These are phyloP conservation scores for Lithophane socia DNA, from an alignment of 2,888 invertebrate genomes.

Conservation along the genomic window DNA sequence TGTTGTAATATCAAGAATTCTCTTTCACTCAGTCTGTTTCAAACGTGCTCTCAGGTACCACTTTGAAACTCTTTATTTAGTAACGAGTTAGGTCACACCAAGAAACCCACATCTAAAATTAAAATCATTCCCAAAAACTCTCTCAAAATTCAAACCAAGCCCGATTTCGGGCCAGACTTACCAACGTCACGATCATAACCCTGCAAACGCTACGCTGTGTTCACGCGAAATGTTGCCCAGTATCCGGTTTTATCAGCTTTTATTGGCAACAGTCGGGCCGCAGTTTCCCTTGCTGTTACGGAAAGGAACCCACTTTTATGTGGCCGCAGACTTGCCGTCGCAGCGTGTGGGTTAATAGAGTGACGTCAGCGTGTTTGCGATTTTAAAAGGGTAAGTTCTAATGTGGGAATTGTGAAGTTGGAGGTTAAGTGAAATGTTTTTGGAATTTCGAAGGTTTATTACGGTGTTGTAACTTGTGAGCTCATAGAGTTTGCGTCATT, in stretches of 20 bases:
- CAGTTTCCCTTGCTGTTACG: constrained; percentile 62
- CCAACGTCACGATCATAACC: constrained; percentile 52
- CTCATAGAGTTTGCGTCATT: background rate
- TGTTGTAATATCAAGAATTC: background rate
- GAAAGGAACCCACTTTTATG: constrained; percentile 68
- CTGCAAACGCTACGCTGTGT: constrained; percentile 46
- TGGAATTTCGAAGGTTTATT: constrained; percentile 25
- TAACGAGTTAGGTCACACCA: constrained; percentile 21
- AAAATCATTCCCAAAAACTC: constrained; percentile 37
- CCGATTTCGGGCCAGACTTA: constrained; percentile 28
- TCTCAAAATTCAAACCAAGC: constrained; percentile 43
- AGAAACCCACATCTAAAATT: constrained; percentile 38
- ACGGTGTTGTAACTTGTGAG: constrained; percentile 1
- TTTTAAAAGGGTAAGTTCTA: constrained; percentile 34
- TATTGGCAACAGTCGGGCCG: constrained; percentile 67
- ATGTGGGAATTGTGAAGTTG: constrained; percentile 27
- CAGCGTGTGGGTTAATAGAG: constrained; percentile 57
- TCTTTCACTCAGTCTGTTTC: background rate
- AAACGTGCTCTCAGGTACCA: background rate
- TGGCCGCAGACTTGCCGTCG: constrained; percentile 54
- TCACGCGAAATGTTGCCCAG: constrained; percentile 61
- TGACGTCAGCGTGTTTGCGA: constrained; percentile 56
- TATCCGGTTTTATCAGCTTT: constrained; percentile 70
- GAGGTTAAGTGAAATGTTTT: constrained; percentile 15
- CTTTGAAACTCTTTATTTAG: constrained; percentile 19